Evolutionary conservation across 2,797 vertebrate genomes (phyloP).

Genomic region (Dryobates pubescens): DNA sequence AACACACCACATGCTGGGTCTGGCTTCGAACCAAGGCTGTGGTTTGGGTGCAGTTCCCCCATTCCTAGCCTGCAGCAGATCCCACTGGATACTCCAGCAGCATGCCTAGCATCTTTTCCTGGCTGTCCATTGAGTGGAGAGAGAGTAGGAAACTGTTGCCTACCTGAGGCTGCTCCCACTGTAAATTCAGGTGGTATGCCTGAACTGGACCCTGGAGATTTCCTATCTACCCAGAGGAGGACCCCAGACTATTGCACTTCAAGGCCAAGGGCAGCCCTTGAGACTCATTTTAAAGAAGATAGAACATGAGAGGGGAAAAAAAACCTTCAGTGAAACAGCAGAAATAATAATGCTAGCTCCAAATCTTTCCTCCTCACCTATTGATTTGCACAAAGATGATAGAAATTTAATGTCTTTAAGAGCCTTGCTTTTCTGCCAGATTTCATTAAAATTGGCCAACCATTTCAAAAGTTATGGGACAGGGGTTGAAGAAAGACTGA

Average conservation of each 20-base stretch:
- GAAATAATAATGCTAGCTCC: neutral
- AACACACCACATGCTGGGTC: neutral
- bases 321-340: neutral
- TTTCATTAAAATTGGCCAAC: constrained; percentile 39
- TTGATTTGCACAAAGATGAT: constrained; percentile 25
- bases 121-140: fast-evolving
- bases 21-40: fast-evolving
- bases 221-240: neutral
- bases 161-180: neutral
- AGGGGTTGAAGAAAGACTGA: constrained; percentile 11
- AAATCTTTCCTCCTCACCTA: constrained; percentile 12
- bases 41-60: neutral
- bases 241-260: neutral
- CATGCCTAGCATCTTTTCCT: neutral
- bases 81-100: neutral
- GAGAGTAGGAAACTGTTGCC: neutral
- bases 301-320: neutral
- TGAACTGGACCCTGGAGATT: neutral
- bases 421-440: constrained; percentile 12
- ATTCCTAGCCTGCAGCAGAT: neutral
- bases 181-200: neutral
- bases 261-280: neutral
- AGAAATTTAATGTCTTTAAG: constrained; percentile 37
- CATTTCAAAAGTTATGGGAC: neutral
- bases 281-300: neutral